Base-by-base conservation (phyloP, 2,888 invertebrate genomes). In the Epirrhoe tristata region DNA sequence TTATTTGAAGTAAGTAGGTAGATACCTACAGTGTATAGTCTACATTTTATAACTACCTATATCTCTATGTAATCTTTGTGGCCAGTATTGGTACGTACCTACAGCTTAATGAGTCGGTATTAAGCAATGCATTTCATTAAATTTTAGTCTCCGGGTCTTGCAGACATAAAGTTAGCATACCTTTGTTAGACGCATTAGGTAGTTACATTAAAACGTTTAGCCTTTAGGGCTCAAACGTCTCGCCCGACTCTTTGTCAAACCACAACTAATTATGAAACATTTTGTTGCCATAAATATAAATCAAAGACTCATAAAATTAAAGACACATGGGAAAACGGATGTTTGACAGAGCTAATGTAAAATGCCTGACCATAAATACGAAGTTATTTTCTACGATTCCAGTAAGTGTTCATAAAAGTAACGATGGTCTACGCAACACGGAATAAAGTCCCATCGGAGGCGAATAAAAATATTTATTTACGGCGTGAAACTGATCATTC, bases 401-500 rank as follows among this genome's bases (percentile, higher is more conserved):
- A 8, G 14, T 39, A 60, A 66, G 58, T 53, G 50, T 51, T 57
- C 58, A 50, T 65, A 59, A 59, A 64, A 36, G 36, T 54, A 52
- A 63, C 51, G 51, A 58, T 52, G 34, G 50, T 10, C 36, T 43
- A 50, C 50, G 50, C 55, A 58, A 50, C 64, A 55, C 43, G 59
- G 51, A 17, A 46, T 51, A 62, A 62, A 70, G 52, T 70, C 65
- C 57, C 69, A 66, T 63, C 54, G 52, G 63, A 58, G 67, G 64
- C 51, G 51, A 70, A 81, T 81, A 79, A 78, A 81, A 77, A 75
- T 76, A 79, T 78, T 79, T 77, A 79, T 80, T 80, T 77, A 81
- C 77, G 76, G 87, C 81, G 90, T 88, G 85, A 91, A 90, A 86
- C 82, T 80, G 83, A 88, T 88, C 88, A 83, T 83, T 84, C 74